phyloP scores from a whole-genome alignment of 1,140 invertebrate species.

The Brachionus plicatilis region DNA sequence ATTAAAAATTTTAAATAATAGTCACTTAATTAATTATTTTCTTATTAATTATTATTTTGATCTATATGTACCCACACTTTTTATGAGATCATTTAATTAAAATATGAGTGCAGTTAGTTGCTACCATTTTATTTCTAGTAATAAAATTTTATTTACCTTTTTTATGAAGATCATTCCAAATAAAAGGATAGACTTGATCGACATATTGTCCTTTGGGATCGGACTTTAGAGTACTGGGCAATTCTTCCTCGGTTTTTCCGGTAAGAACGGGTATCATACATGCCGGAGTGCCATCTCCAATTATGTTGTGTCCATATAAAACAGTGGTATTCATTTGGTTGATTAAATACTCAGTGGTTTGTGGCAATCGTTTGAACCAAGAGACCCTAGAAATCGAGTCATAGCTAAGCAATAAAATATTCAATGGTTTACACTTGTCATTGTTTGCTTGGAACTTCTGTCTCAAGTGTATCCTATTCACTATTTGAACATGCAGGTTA shows the following conservation, averaged over 20 bases:
- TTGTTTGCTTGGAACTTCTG: background rate
- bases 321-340: slow-evolving; percentile 61
- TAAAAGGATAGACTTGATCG: slow-evolving; percentile 58
- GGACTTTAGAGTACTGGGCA: slow-evolving; percentile 67
- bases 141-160: background rate
- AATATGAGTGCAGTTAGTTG: no score
- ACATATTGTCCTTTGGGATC: slow-evolving; percentile 51
- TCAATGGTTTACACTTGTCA: slow-evolving; percentile 25
- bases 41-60: background rate
- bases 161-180: slow-evolving; percentile 46
- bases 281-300: slow-evolving; percentile 82
- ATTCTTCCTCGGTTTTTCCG: slow-evolving; percentile 73
- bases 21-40: background rate
- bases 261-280: slow-evolving; percentile 70
- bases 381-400: slow-evolving; percentile 44
- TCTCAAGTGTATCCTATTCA: background rate
- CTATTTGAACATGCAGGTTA: background rate
- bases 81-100: no score
- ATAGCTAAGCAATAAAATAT: slow-evolving; percentile 44
- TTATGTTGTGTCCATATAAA: slow-evolving; percentile 79
- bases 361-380: slow-evolving; percentile 42
- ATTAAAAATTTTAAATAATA: no score
- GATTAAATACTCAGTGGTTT: slow-evolving; percentile 43
- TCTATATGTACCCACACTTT: background rate
- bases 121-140: no score